Evolutionary conservation across 2,797 vertebrate genomes (phyloP).

Genomic region (Chelidonichthys spinosus): DNA sequence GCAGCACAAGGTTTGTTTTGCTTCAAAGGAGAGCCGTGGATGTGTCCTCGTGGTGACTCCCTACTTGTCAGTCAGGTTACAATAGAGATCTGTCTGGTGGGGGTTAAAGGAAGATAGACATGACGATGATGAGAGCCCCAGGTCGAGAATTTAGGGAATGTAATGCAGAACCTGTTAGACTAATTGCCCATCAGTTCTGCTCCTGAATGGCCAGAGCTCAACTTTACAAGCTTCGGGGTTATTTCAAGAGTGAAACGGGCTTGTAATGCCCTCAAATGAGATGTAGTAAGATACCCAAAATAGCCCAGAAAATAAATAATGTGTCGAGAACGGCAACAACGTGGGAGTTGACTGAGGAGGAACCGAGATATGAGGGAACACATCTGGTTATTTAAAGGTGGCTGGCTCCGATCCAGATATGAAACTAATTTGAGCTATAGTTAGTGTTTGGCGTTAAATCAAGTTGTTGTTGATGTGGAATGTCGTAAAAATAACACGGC

Average conservation of each 20-base stretch:
- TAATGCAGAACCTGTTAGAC: constrained; percentile 14
- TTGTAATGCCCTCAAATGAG: constrained; percentile 30
- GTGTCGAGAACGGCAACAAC: constrained; percentile 39
- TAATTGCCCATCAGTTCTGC: constrained; percentile 28
- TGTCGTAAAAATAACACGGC: constrained; percentile 63
- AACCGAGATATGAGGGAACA: constrained; percentile 41
- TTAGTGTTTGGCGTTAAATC: constrained; percentile 63
- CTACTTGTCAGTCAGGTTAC: constrained; percentile 46
- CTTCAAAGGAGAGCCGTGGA: constrained; percentile 32
- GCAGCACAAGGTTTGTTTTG: constrained; percentile 47
- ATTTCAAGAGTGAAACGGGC: constrained; percentile 18
- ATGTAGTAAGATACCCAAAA: constrained; percentile 37
- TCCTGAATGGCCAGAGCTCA: constrained; percentile 20
- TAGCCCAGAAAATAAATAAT: constrained; percentile 40
- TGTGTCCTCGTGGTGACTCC: constrained; percentile 56
- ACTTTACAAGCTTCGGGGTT: constrained; percentile 5
- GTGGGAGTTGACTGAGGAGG: constrained; percentile 34
- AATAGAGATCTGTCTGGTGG: constrained; percentile 23
- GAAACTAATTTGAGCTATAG: constrained; percentile 56
- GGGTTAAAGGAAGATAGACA: constrained; percentile 45
- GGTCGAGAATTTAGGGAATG: constrained; percentile 65
- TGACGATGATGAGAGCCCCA: constrained; percentile 22
- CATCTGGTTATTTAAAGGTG: constrained; percentile 71
- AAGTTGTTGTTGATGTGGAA: constrained; percentile 68
- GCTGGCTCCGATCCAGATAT: constrained; percentile 56